phyloP scores from a whole-genome alignment of 2,797 vertebrate species.

The Chelonia mydas region DNA sequence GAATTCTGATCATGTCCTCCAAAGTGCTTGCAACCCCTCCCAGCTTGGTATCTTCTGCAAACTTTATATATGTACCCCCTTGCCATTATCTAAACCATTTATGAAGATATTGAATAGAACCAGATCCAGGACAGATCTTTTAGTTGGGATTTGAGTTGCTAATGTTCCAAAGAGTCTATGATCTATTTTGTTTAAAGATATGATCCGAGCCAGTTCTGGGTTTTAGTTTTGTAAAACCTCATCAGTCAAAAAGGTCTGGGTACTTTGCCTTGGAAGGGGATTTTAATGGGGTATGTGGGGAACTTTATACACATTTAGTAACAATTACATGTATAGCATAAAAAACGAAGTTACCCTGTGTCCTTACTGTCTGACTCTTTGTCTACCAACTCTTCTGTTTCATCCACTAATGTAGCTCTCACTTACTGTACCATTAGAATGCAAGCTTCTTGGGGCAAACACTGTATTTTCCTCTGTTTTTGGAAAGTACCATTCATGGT shows the following conservation, averaged over 20 bases:
- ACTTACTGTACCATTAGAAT: not conserved
- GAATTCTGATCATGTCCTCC: not conserved
- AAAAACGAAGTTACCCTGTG: not conserved
- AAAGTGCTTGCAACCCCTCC: not conserved
- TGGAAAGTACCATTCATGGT: not conserved
- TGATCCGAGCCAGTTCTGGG: not conserved
- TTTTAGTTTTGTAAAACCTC: not conserved
- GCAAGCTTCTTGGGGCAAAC: not conserved
- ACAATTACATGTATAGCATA: not conserved
- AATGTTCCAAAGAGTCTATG: not conserved
- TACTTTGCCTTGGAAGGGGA: not conserved
- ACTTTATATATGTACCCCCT: not conserved
- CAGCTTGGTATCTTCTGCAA: not conserved
- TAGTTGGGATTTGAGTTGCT: not conserved
- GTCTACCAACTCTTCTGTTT: not conserved
- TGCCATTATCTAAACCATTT: not conserved
- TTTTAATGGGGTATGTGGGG: not conserved
- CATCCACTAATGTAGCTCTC: not conserved
- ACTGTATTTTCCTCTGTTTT: not conserved
- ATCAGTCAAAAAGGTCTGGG: not conserved
- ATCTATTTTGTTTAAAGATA: not conserved
- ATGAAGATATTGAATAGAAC: not conserved
- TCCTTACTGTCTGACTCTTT: not conserved
- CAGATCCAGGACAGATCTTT: not conserved
- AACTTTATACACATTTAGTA: not conserved